phyloP scores from a whole-genome alignment of 2,888 invertebrate species.

The Ophion slaviceki region DNA sequence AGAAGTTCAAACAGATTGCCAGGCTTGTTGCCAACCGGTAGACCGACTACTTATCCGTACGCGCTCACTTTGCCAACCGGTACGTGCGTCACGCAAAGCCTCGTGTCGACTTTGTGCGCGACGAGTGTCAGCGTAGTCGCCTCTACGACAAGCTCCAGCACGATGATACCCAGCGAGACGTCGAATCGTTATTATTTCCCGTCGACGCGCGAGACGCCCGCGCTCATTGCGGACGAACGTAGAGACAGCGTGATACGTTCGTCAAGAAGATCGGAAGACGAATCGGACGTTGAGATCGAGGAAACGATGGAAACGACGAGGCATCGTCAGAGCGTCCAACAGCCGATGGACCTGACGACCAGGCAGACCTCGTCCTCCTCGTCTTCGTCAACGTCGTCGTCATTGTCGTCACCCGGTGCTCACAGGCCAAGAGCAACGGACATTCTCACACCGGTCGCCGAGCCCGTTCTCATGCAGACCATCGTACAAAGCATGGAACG shows the following conservation, averaged over 20 bases:
- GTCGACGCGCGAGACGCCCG: constrained; percentile 73
- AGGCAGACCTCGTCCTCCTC: constrained; percentile 67
- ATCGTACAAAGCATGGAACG: constrained; percentile 87
- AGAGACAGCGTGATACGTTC: constrained; percentile 74
- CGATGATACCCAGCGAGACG: constrained; percentile 76
- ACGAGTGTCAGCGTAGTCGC: constrained; percentile 61
- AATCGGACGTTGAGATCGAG: constrained; percentile 72
- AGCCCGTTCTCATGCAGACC: constrained; percentile 87
- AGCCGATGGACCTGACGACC: constrained; percentile 84
- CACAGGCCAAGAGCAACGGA: constrained; percentile 82
- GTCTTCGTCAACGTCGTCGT: constrained; percentile 3
- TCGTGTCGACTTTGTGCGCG: constrained; percentile 8
- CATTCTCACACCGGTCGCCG: constrained; percentile 86
- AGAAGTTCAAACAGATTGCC: constrained; percentile 84
- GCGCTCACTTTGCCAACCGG: constrained; percentile 72
- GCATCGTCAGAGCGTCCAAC: constrained; percentile 69
- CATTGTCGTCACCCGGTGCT: not conserved
- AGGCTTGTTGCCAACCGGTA: constrained; percentile 86
- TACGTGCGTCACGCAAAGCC: constrained; percentile 70
- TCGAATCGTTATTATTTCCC: constrained; percentile 82
- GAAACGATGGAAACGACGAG: constrained; percentile 61
- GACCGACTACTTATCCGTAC: constrained; percentile 90
- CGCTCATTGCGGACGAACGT: constrained; percentile 67
- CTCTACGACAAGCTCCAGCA: constrained; percentile 71
- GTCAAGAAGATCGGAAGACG: constrained; percentile 72